Conservation (phyloP, 2,888 invertebrate genomes). For the Arge pagana region DNA sequence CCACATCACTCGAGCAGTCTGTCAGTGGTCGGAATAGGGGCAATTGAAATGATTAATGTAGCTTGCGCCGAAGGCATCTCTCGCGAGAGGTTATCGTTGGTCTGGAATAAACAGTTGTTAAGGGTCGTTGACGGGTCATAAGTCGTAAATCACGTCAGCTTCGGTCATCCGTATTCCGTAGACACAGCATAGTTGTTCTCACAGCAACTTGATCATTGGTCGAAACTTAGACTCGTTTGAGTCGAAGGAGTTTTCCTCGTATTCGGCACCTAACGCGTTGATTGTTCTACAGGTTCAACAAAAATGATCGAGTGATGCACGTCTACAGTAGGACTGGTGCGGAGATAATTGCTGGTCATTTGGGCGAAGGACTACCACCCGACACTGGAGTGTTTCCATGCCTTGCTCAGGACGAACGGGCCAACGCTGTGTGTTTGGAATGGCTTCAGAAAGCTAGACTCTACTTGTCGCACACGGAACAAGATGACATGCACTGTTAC, state of each 20-base stretch:
- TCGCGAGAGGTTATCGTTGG: neutral
- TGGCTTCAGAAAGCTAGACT: slow-evolving; percentile 79
- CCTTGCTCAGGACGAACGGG: slow-evolving; percentile 60
- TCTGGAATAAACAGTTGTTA: neutral
- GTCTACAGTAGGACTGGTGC: slow-evolving; percentile 74
- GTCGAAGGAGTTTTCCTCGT: too few species aligned
- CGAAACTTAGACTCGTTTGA: too few species aligned
- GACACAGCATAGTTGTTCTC: too few species aligned
- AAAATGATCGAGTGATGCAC: slow-evolving; percentile 73
- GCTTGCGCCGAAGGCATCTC: neutral
- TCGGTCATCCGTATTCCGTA: too few species aligned
- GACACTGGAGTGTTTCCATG: slow-evolving; percentile 75
- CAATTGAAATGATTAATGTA: slow-evolving; percentile 15
- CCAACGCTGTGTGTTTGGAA: slow-evolving; percentile 70
- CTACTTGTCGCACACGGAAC: slow-evolving; percentile 66
- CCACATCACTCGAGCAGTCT: neutral
- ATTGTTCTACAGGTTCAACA: slow-evolving; percentile 68
- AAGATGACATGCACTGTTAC: slow-evolving; percentile 78
- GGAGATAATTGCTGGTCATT: slow-evolving; percentile 70
- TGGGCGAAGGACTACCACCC: slow-evolving; percentile 61
- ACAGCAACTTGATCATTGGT: too few species aligned
- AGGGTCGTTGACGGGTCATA: too few species aligned
- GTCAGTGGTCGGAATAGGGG: slow-evolving; percentile 2
- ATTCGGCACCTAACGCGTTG: too few species aligned
- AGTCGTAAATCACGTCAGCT: too few species aligned